Evolutionary conservation across 2,113 vertebrate genomes (phyloP).

Genomic region (Coregonus clupeaformis): DNA sequence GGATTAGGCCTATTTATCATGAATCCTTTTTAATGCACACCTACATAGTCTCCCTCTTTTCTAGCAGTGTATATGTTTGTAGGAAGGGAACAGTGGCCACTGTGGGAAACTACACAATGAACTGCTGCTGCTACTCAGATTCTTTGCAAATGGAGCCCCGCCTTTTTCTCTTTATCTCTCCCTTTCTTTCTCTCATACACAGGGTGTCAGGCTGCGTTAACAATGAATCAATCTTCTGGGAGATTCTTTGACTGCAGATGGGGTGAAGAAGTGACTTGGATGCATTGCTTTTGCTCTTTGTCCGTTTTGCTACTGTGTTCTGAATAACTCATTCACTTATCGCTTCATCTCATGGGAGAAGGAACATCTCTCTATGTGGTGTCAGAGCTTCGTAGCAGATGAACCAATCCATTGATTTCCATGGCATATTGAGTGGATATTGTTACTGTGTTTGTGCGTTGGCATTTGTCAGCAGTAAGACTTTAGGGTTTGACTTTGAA

Average conservation of each 20-base stretch:
- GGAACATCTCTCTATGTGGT: slow-evolving; percentile 37
- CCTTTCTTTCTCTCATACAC: slow-evolving; percentile 73
- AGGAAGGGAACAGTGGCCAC: slow-evolving; percentile 51
- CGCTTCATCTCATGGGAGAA: slow-evolving; percentile 69
- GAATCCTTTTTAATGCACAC: too few relatives aligned
- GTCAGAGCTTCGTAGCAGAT: slow-evolving; percentile 36
- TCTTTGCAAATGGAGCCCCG: slow-evolving; percentile 69
- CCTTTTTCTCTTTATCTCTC: slow-evolving; percentile 74
- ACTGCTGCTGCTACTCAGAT: slow-evolving; percentile 68
- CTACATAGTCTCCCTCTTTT: too few relatives aligned
- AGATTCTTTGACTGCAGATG: slow-evolving; percentile 80
- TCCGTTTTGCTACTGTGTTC: slow-evolving; percentile 64
- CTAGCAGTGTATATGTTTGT: too few relatives aligned
- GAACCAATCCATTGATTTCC: slow-evolving; percentile 25
- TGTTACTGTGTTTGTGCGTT: not conserved
- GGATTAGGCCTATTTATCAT: too few relatives aligned
- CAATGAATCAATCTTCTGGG: slow-evolving; percentile 82
- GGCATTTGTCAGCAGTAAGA: not conserved
- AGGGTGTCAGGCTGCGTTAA: slow-evolving; percentile 79
- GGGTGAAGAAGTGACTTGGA: slow-evolving; percentile 71
- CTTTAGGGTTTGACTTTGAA: not conserved
- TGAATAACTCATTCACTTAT: slow-evolving; percentile 78
- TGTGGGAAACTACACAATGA: slow-evolving; percentile 75
- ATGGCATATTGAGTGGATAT: not conserved
- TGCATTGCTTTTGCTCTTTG: slow-evolving; percentile 70